phyloP scores from a whole-genome alignment of 2,113 vertebrate species.

The Hyperoodon ampullatus region DNA sequence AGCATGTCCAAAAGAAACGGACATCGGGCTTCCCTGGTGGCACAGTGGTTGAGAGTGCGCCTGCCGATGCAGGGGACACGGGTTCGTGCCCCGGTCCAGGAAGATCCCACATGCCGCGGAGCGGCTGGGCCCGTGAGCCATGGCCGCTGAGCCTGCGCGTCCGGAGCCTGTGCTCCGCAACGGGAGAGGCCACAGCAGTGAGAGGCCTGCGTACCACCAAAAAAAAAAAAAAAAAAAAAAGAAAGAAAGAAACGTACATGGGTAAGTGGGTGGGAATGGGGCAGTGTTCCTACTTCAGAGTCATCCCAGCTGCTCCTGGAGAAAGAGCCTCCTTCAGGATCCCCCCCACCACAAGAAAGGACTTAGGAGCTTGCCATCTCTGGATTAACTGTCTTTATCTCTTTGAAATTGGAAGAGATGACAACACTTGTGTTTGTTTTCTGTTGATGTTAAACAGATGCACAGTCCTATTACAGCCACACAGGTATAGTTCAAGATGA shows the following conservation, averaged over 20 bases:
- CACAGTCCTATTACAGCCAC: neutral
- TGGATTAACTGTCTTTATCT: constrained; percentile 59
- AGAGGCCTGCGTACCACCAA: too few species aligned
- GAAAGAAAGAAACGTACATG: neutral
- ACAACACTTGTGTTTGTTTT: constrained; percentile 66
- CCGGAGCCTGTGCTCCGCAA: too few species aligned
- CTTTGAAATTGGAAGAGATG: constrained; percentile 18
- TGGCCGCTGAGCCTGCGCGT: too few species aligned
- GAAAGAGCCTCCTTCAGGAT: neutral
- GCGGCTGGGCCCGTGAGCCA: too few species aligned
- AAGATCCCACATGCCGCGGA: too few species aligned
- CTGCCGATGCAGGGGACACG: too few species aligned
- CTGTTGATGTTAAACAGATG: constrained; percentile 50
- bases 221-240: too few species aligned
- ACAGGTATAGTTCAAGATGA: neutral
- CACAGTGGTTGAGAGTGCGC: too few species aligned
- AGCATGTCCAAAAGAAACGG: neutral
- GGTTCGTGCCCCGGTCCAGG: too few species aligned
- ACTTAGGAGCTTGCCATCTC: neutral
- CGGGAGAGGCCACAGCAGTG: too few species aligned
- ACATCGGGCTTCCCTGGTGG: too few species aligned
- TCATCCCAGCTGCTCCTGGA: neutral
- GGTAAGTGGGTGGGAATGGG: neutral
- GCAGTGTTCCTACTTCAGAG: neutral
- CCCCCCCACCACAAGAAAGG: constrained; percentile 25